Conservation (phyloP, 2,797 vertebrate species). For the Ambastaia sidthimunki region DNA sequence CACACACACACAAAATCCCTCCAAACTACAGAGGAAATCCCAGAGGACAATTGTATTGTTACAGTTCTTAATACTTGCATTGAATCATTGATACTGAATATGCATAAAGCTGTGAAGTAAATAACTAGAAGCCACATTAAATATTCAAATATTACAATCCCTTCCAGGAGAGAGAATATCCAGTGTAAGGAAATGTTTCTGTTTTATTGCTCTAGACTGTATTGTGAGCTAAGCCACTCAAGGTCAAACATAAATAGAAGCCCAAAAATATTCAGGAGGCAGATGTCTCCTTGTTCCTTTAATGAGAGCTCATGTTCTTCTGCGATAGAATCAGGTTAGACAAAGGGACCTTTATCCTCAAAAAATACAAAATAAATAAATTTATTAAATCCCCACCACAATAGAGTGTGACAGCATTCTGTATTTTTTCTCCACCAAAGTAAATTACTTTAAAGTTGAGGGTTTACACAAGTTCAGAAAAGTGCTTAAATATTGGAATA, state of each 20-base stretch:
- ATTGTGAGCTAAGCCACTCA: constrained; percentile 14
- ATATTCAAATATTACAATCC: constrained; percentile 34
- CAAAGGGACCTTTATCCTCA: not conserved
- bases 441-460: too few species aligned
- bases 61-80: constrained; percentile 15
- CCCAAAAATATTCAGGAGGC: constrained; percentile 37
- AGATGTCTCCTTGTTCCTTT: constrained; percentile 38
- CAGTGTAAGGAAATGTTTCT: not conserved
- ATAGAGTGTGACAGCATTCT: too few species aligned
- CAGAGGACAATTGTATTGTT: constrained; percentile 38
- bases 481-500: too few species aligned
- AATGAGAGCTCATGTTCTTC: constrained; percentile 45
- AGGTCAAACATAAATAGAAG: constrained; percentile 41
- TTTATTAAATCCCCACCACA: too few species aligned
- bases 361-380: not conserved
- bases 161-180: not conserved
- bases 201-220: constrained; percentile 36
- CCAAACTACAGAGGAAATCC: constrained; percentile 32
- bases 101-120: constrained; percentile 33
- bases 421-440: too few species aligned
- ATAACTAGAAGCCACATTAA: constrained; percentile 39
- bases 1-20: constrained; percentile 16
- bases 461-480: too few species aligned
- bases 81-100: constrained; percentile 37
- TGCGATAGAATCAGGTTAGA: constrained; percentile 41